phyloP scores from a whole-genome alignment of 2,888 invertebrate species.

The Aporophyla nigra region DNA sequence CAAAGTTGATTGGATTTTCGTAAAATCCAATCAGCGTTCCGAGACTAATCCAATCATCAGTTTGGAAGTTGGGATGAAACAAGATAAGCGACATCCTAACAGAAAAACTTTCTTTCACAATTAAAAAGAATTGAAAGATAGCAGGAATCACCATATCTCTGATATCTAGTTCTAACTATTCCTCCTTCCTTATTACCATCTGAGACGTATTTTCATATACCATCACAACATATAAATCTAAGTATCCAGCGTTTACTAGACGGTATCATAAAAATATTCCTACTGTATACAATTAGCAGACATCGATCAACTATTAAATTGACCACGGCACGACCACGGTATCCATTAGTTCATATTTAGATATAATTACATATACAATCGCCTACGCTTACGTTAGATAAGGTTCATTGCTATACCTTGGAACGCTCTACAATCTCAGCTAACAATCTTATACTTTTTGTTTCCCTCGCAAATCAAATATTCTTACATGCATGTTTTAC shows the following conservation, averaged over 20 bases:
- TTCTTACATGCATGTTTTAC: conserved; percentile 30
- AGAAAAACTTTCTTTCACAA: background rate
- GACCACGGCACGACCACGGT: conserved; percentile 55
- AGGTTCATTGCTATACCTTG: conserved; percentile 57
- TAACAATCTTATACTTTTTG: conserved; percentile 28
- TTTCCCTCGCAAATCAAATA: conserved; percentile 42
- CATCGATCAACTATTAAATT: conserved; percentile 61
- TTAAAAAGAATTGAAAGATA: background rate
- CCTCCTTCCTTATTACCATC: background rate
- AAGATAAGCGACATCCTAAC: background rate
- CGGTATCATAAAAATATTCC: conserved; percentile 48
- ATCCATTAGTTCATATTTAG: conserved; percentile 64
- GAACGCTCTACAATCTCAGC: conserved; percentile 26
- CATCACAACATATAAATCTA: conserved; percentile 18
- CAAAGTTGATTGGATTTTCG: too few relatives aligned
- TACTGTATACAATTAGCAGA: conserved; percentile 57
- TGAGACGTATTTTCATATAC: background rate
- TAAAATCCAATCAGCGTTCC: background rate
- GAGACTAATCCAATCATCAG: background rate
- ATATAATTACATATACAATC: conserved; percentile 58
- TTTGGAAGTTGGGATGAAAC: background rate
- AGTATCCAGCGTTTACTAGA: conserved; percentile 11
- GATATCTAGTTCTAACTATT: background rate
- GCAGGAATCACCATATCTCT: background rate
- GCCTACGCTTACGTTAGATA: conserved; percentile 59